Conservation (phyloP, 2,797 vertebrate genomes). For the Allobates femoralis region DNA sequence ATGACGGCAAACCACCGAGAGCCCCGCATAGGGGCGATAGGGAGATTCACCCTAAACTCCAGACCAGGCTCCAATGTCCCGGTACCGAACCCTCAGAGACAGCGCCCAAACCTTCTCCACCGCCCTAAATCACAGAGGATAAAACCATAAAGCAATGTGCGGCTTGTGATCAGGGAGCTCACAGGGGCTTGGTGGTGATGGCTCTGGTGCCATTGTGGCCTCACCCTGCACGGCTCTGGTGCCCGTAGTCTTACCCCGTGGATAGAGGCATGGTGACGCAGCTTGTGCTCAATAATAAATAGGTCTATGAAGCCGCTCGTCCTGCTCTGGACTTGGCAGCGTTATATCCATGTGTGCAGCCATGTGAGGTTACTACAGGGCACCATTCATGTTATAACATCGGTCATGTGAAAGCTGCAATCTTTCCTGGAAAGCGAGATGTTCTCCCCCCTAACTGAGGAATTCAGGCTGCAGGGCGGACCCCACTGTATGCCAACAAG, state of each 20-base stretch:
- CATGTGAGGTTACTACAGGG: background rate
- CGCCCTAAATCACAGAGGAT: background rate
- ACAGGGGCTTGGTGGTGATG: background rate
- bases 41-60: background rate
- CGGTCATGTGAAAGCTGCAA: background rate
- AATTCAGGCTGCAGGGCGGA: background rate
- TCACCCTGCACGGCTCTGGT: too few species aligned
- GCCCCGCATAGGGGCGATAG: background rate
- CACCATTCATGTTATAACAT: background rate
- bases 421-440: constrained; percentile 18
- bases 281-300: too few species aligned
- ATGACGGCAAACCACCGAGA: background rate
- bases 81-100: background rate
- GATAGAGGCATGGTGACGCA: background rate
- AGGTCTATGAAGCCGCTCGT: background rate
- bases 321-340: background rate
- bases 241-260: background rate
- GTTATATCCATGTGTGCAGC: background rate
- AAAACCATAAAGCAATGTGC: background rate
- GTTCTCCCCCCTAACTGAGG: background rate
- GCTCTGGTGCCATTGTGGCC: too few species aligned
- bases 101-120: background rate
- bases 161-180: background rate
- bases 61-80: background rate
- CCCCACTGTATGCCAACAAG: background rate